Evolutionary conservation across 2,888 invertebrate genomes (phyloP).

Genomic region (Heliconius ethilla): DNA sequence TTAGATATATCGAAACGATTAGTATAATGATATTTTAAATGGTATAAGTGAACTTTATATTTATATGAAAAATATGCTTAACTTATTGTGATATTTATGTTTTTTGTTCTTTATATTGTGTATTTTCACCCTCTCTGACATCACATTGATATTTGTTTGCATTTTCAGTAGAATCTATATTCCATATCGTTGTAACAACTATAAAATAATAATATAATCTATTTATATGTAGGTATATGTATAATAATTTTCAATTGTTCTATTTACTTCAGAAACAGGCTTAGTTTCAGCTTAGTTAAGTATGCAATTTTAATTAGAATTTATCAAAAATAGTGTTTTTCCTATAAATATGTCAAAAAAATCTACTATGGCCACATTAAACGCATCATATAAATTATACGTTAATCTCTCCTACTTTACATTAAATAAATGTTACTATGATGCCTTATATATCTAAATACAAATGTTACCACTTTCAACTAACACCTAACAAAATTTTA

Average conservation of each 20-base stretch:
- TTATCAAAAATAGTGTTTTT: no score
- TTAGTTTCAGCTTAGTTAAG: neutral
- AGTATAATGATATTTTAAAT: neutral
- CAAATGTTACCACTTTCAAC: no score
- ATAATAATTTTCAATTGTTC: neutral
- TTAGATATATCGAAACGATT: neutral
- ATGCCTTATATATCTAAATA: no score
- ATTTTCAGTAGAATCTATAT: constrained; percentile 1
- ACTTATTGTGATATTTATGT: neutral
- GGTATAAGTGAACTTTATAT: neutral
- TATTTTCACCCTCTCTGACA: neutral
- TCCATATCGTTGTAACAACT: constrained; percentile 29
- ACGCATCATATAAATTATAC: no score
- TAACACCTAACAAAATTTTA: no score
- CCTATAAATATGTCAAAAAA: no score
- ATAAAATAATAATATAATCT: constrained; percentile 23
- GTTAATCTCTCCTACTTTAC: no score
- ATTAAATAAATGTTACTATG: no score
- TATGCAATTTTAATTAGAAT: no score
- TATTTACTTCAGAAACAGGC: neutral
- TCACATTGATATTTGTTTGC: neutral
- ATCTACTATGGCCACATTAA: neutral
- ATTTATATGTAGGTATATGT: neutral
- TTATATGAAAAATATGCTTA: neutral
- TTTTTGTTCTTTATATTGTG: neutral